phyloP scores from a whole-genome alignment of 2,797 vertebrate species.

The Capromys pilorides region DNA sequence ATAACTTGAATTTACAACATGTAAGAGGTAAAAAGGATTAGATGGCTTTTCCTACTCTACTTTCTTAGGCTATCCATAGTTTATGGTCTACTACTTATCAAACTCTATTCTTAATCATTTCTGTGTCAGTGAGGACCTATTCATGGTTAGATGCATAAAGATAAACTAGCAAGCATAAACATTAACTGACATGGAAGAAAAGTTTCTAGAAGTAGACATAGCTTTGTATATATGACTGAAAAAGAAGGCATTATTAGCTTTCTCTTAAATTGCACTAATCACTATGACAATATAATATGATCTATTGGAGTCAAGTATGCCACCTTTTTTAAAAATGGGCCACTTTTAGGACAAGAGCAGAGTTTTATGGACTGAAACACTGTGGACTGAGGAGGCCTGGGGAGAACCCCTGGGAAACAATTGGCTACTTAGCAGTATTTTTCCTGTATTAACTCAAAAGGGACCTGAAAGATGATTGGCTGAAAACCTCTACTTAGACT shows the following conservation, averaged over 20 bases:
- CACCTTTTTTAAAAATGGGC: background rate
- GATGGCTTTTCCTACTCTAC: background rate
- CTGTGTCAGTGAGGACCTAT: background rate
- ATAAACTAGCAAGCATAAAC: background rate
- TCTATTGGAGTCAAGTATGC: background rate
- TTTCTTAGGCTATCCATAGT: background rate
- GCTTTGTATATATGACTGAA: background rate
- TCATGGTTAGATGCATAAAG: background rate
- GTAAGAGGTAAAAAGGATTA: background rate
- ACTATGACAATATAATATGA: background rate
- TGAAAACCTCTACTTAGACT: background rate
- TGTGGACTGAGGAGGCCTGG: background rate
- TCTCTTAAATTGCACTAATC: background rate
- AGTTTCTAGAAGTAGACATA: background rate
- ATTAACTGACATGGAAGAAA: constrained; percentile 9
- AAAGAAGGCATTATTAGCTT: background rate
- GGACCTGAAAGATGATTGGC: background rate
- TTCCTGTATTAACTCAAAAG: background rate
- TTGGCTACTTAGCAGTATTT: background rate
- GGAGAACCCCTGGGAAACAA: background rate
- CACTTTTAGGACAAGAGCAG: background rate
- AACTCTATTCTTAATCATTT: background rate
- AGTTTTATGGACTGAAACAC: background rate
- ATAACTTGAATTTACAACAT: background rate
- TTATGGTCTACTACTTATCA: background rate